Evolutionary conservation across 30 jellyfish, hydroid and myxozoan species (phyloP), one percentile per base, ranked within the genome.

Genomic region (Catostylus mosaicus): DNA sequence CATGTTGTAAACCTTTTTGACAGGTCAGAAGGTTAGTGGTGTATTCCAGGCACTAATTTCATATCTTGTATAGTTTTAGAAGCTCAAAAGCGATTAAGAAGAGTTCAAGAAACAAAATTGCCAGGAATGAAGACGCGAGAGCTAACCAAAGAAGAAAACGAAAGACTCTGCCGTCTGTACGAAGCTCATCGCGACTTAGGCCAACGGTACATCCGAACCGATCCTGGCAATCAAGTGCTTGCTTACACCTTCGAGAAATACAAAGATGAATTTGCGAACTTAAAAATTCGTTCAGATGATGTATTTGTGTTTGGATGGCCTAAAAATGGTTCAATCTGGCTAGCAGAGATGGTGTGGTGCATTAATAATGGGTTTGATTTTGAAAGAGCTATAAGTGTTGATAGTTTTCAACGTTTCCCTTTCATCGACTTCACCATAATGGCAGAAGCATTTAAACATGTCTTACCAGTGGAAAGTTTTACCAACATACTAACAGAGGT

Each of bases 251-350:
- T 75, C 27, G 86, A 75, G 23, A 75, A 75, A 12, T 75, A 7
- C 76, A 75, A 75, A 34, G 86, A 75, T 51, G 57, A 51, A 10
- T 75, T 75, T 37, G 22, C 38, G 0, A 32, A 75, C 30, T 75
- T 75, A 32, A 23, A 30, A 3, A 32, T 75, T 52, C 75, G 86
- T 20, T 20, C 59, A 24, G 86, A 75, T 22, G 86, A 75, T 52
- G 73, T 75, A 8, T 75, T 75, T 51, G 86, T 75, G 36, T 75
- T 75, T 56, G 86, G 86, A 31, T 75, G 86, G 86, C 86, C 86
- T 20, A 75, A 75, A 35, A 75, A 75, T 75, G 86, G 86, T 9
- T 46, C 74, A 29, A 46, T 75, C 4, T 75, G 86, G 86, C 75
- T 75, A 0, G 74, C 86, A 52, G 86, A 75, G 57, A 75, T 75